Conservation (phyloP, 92 coral and sea anemone genomes). For the Blastomussa wellsi region DNA sequence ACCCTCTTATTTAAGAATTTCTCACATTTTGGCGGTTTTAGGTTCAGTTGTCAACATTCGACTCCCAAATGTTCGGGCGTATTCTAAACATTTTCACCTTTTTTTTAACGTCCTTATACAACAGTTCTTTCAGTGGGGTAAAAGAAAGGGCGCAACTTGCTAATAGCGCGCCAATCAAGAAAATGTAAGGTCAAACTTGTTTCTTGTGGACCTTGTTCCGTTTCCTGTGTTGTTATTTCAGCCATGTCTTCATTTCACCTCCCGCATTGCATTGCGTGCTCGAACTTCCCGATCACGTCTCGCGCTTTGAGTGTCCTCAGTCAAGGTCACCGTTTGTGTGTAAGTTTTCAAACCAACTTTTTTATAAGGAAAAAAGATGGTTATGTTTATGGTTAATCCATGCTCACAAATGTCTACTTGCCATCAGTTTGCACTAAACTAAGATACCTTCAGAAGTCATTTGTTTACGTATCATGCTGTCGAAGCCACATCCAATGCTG, state of each 20-base stretch:
- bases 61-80: too few relatives aligned
- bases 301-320: not conserved
- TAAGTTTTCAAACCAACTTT: not conserved
- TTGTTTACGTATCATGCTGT: too few relatives aligned
- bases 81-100: too few relatives aligned
- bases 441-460: too few relatives aligned
- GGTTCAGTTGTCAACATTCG: too few relatives aligned
- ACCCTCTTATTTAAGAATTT: too few relatives aligned
- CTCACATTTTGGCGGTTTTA: too few relatives aligned
- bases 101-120: too few relatives aligned
- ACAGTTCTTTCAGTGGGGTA: too few relatives aligned
- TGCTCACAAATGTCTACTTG: not conserved
- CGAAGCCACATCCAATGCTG: too few relatives aligned
- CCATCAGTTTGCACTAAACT: too few relatives aligned
- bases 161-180: not conserved
- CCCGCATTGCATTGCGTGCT: not conserved
- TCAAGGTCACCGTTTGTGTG: not conserved
- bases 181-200: not conserved
- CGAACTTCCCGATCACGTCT: not conserved
- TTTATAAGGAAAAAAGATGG: not conserved
- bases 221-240: not conserved
- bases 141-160: not conserved
- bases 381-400: not conserved
- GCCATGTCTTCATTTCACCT: not conserved
- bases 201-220: constrained; percentile 2